Evolutionary conservation across 2,797 vertebrate genomes (phyloP).

Genomic region (Erethizon dorsatum): DNA sequence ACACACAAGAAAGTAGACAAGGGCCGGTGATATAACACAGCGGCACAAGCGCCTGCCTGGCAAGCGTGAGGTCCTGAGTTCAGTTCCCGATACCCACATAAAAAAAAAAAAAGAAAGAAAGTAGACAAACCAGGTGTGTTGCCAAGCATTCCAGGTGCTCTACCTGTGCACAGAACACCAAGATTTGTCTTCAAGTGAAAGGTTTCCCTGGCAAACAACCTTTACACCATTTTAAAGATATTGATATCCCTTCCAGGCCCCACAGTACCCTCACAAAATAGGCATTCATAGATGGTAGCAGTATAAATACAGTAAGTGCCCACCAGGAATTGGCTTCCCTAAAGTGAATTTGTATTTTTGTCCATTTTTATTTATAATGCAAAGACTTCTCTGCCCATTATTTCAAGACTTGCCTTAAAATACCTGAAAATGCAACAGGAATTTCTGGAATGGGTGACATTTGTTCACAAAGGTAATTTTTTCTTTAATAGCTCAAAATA

Average conservation of each 20-base stretch:
- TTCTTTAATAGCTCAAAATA: neutral
- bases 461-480: conserved; percentile 44
- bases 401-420: conserved; percentile 52
- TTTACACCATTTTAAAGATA: conserved; percentile 51
- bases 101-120: neutral
- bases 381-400: neutral
- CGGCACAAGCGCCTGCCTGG: no score
- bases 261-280: conserved; percentile 56
- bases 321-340: neutral
- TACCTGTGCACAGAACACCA: conserved; percentile 56
- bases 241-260: neutral
- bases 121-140: conserved; percentile 72
- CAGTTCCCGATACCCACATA: no score
- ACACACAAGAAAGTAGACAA: no score
- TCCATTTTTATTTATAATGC: neutral
- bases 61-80: no score
- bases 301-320: neutral
- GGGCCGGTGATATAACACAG: no score
- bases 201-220: conserved; percentile 37
- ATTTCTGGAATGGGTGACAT: neutral
- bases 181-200: conserved; percentile 61
- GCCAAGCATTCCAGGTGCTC: conserved; percentile 72
- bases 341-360: neutral
- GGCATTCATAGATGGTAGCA: conserved; percentile 35
- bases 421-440: neutral